Base-by-base conservation (phyloP, 2,113 vertebrate species). In the Myrmophylax atrothorax region DNA sequence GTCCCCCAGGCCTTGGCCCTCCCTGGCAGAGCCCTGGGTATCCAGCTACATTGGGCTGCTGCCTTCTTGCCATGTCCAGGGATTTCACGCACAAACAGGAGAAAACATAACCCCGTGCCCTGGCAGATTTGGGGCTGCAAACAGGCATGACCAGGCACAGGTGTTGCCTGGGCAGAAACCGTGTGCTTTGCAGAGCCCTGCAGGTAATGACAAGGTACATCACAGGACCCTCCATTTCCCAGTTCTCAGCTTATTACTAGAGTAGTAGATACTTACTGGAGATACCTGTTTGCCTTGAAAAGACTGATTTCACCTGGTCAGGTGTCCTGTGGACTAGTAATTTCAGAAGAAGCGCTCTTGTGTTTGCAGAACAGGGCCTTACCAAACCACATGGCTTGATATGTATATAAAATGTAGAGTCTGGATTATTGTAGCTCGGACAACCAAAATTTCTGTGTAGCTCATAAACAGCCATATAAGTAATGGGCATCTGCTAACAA, bases 61-160 rank as follows among this genome's bases (percentile, higher is more conserved):
- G n/a, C 74, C 75, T 44, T 59, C 95, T 98, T 98, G 9, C 96
- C 88, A 6, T 76, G 84, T 25, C 98, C 97, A n/a, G 97, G 97
- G 97, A 97, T 98, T 55, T 42, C 63, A 8, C 2, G 5, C 10
- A 18, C 42, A 55, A 59, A 64, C 14, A 63, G 31, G 42, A 63
- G 12, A 40, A 17, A 64, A 5, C 0, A 0, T 10, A 42, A 42
- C 23, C 16, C 64, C 44, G 58, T 1, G 0, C 5, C 14, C 24
- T 9, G 6, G 73, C 87, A 38, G 35, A 29, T 42, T 29, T 47
- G 55, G 58, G 63, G 40, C 46, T 70, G 40, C 40, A 66, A 33
- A 60, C 0, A 6, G 23, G 24, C 42, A n/a, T 0, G 24, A 29
- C 18, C 2, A 3, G 31, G 37, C 55, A 56, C 55, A 80, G 67